Percentiles rank a stretch among this genome's conserved stretches.
Conservation (phyloP, 1,140 invertebrate species). For the Drosophila sulfurigaster region DNA sequence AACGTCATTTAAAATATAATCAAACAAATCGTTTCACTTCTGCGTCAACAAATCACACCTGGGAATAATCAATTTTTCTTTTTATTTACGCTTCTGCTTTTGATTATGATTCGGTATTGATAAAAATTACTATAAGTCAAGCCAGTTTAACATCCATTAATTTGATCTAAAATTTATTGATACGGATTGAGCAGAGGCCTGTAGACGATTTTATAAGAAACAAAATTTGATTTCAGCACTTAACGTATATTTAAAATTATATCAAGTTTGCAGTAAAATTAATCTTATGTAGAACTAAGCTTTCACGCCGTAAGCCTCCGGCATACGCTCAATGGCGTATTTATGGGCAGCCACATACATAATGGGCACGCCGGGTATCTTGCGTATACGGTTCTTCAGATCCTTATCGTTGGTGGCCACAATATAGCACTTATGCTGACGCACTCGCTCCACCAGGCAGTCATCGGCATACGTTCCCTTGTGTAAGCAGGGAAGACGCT, state of each 20-base stretch:
- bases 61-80: no score
- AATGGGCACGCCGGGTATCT: constrained; percentile 99
- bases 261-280: constrained; percentile 6
- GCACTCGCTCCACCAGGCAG: constrained; percentile 98
- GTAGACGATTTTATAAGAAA: no score
- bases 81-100: no score
- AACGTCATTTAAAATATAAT: constrained; percentile 23
- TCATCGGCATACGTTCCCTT: constrained; percentile 99
- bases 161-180: no score
- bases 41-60: no score
- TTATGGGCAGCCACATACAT: constrained; percentile 98
- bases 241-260: constrained; percentile 40
- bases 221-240: background rate
- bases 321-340: constrained; percentile 99
- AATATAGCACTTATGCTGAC: constrained; percentile 99
- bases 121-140: no score
- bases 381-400: constrained; percentile 97
- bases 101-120: no score
- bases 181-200: no score
- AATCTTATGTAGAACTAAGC: constrained; percentile 47
- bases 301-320: constrained; percentile 96
- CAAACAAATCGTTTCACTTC: background rate
- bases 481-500: constrained; percentile 96
- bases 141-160: no score
- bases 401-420: constrained; percentile 99